Base-by-base conservation (phyloP, 2,888 invertebrate genomes). In the Euzophera pinguis region DNA sequence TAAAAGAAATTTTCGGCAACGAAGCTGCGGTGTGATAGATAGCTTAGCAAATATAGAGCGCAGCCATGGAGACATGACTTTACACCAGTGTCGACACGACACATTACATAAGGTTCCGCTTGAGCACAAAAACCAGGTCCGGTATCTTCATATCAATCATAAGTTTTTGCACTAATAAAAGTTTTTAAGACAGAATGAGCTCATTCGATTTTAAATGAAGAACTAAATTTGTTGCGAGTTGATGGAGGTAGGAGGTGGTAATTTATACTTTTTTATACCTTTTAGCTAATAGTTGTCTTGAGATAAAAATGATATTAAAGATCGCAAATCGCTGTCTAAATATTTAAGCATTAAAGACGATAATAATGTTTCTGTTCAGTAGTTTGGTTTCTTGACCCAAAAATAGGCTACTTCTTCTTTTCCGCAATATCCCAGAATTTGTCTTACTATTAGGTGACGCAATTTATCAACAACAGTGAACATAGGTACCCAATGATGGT, bases 131-230 rank as follows among this genome's bases (percentile, higher is more conserved):
- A 83, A 79, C 57, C 47, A 66, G 73, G 72, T 84, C 84, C 84
- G 84, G 84, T 69, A 81, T 71, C 69, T 63, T 73, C 69, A 69
- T 59, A 65, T 65, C 69, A 73, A 73, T 75, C 72, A 79, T 74
- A 71, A 61, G 63, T 84, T 84, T 84, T 84, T 85, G 74, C 66
- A 64, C 58, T 73, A 78, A 77, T 81, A 71, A 78, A 75, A 62
- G 58, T 78, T 83, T 81, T 83, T 83, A 66, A 58, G 53, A 53
- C 50, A 62, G 62, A 82, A 79, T 84, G 83, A 84, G 80, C 77
- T 85, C 84, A 84, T 67, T 45, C 34, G 10, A 32, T 35, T 13
- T 17, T 29, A 22, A n/a, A 53, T 58, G 60, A 65, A 68, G 66
- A 59, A 58, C 61, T 52, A 52, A 56, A 58, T 60, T 57, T 22